Base-by-base conservation (phyloP, 2,888 invertebrate species). In the Drosophila fulvimacula region DNA sequence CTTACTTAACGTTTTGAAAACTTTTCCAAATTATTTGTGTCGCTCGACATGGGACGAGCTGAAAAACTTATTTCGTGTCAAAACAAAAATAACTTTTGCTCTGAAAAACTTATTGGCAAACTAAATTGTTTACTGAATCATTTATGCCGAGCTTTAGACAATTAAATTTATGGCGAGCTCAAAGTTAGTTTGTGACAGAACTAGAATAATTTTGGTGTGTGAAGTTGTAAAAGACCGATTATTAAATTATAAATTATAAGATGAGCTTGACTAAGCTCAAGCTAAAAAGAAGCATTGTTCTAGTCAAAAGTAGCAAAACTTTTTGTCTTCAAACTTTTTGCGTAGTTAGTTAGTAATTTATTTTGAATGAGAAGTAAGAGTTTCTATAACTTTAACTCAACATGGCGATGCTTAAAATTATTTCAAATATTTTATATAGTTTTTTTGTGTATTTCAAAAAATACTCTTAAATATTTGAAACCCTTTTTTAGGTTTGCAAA, bases 21-120 rank as follows among this genome's bases (percentile, higher is more conserved):
- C 24, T 36, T 36, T 24, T 2, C 11, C 15, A 51, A 51, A 52
- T 27, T 24, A 52, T 52, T 2, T 36, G 1, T 36, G 34, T 19
- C 36, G 34, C 36, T 21, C 21, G 51, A 30, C 17, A 11, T 48
- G 48, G 48, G 30, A 48, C 30, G 17, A n/a, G 51, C 36, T 21
- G 19, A 21, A 51, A 30, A 34, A 17, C 27, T 27, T 53, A 38
- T 27, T 53, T 17, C 53, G 17, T 53, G 38, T 30, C 19, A 48
- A 48, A 48, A 48, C 48, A 48, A 38, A 38, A 38, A 27, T 41
- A 41, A 52, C 36, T 38, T 52, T 52, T 52, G 17, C 42, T 36
- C 51, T 17, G 17, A 1, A 17, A 36, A 69, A 61, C 39, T 64
- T 71, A 42, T 67, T 51, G 57, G 11, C 5, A 41, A 49, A 38